phyloP scores from a whole-genome alignment of 2,797 vertebrate species.

The Otus scops region DNA sequence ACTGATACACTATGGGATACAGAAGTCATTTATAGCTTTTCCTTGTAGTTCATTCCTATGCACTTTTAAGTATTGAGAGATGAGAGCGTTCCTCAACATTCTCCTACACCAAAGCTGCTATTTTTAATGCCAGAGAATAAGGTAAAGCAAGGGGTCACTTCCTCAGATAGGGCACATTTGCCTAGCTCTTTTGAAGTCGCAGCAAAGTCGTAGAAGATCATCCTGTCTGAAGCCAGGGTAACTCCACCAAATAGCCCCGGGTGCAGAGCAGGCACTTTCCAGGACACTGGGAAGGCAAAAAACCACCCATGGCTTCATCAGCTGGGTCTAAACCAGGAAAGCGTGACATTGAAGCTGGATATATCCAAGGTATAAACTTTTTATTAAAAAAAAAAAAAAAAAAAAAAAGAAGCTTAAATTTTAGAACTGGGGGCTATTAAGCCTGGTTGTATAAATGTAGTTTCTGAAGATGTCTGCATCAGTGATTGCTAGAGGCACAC shows the following conservation, averaged over 20 bases:
- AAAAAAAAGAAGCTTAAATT: background rate
- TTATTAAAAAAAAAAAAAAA: background rate
- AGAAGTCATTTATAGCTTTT: slow-evolving; percentile 37
- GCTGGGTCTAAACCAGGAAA: background rate
- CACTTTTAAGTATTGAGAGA: background rate
- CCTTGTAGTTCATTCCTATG: background rate
- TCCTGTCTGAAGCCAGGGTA: background rate
- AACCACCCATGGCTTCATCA: background rate
- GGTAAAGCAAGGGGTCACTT: slow-evolving; percentile 16
- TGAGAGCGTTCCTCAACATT: background rate
- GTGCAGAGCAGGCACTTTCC: background rate
- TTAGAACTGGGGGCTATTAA: background rate
- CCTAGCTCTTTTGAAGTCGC: slow-evolving; percentile 2
- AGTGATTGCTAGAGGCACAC: background rate
- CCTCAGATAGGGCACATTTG: slow-evolving; percentile 35
- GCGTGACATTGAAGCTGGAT: background rate
- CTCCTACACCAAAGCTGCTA: slow-evolving; percentile 31
- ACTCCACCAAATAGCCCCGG: slow-evolving; percentile 42
- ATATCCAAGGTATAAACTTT: background rate
- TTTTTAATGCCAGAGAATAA: slow-evolving; percentile 7
- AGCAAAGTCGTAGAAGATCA: slow-evolving; percentile 10
- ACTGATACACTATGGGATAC: slow-evolving; percentile 30
- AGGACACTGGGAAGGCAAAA: background rate
- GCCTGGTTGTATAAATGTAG: background rate
- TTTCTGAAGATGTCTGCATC: background rate